phyloP scores from a whole-genome alignment of 1,140 invertebrate genomes.

The Bombus huntii region DNA sequence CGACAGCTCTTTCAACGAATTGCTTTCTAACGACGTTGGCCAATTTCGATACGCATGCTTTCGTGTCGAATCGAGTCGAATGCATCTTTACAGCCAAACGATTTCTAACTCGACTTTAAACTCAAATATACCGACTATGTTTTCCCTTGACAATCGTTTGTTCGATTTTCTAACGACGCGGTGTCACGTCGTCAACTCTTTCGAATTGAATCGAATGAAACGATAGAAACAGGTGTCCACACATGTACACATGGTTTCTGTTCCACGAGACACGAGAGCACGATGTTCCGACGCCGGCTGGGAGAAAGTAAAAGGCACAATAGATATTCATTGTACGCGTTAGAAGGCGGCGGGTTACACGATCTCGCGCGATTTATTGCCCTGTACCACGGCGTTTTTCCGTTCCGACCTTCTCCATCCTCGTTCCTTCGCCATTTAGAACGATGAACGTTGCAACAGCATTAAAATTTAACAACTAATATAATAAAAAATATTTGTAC shows the following conservation, averaged over 20 bases:
- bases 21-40: constrained; percentile 17
- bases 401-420: no score
- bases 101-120: neutral
- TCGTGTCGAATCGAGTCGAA: neutral
- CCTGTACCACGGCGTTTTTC: neutral
- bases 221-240: constrained; percentile 9
- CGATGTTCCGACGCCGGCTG: neutral
- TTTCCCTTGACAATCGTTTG: neutral
- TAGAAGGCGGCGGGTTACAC: constrained; percentile 1
- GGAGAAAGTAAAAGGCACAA: constrained; percentile 49
- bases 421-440: neutral
- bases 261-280: neutral
- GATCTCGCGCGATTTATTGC: constrained; percentile 27
- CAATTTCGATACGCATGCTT: neutral
- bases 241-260: constrained; percentile 12
- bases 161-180: constrained; percentile 5
- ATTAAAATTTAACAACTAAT: neutral
- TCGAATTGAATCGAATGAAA: neutral
- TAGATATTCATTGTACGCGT: constrained; percentile 44
- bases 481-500: no score
- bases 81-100: neutral
- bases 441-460: no score
- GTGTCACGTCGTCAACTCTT: no score
- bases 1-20: neutral
- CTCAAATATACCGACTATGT: neutral